These are phyloP conservation scores for Tarsius wallacei DNA, from an alignment of 2,797 vertebrate species.

Conservation along the genomic window DNA sequence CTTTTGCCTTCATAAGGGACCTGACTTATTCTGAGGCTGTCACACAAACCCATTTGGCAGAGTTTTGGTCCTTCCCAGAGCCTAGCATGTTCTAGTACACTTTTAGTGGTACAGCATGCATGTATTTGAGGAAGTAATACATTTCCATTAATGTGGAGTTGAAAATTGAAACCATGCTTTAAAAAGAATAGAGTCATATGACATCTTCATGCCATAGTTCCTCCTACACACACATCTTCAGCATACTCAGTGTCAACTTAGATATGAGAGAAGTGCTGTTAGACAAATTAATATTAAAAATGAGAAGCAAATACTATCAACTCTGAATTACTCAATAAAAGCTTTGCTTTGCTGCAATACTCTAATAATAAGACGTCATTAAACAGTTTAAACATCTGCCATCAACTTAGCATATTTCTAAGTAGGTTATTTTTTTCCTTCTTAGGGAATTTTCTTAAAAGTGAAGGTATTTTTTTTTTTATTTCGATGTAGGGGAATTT, in stretches of 20 bases:
- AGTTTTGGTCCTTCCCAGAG: not conserved
- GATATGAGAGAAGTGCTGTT: not conserved
- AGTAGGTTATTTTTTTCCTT: not conserved
- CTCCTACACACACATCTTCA: not conserved
- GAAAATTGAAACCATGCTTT: slow-evolving; percentile 48
- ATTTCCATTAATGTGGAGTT: slow-evolving; percentile 19
- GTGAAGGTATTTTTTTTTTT: not conserved
- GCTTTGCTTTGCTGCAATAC: slow-evolving; percentile 11
- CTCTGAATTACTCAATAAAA: slow-evolving; percentile 56
- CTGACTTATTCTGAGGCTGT: not conserved
- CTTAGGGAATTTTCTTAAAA: not conserved
- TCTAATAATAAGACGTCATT: slow-evolving; percentile 39
- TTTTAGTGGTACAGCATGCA: not conserved
- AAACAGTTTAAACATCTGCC: not conserved
- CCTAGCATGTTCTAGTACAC: not conserved
- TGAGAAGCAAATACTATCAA: not conserved
- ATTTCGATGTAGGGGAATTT: not conserved
- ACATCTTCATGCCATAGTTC: not conserved
- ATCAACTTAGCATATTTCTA: slow-evolving; percentile 38
- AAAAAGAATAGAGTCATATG: not conserved
- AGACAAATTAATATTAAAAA: not conserved
- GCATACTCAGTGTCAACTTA: not conserved
- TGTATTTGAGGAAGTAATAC: not conserved
- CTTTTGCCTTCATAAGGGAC: not conserved
- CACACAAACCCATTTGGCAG: not conserved